A percentile compares a stretch with the other conserved stretches of the same genome.
These are phyloP conservation scores for Musca domestica DNA, from an alignment of 1,140 invertebrate genomes.

Conservation along the genomic window DNA sequence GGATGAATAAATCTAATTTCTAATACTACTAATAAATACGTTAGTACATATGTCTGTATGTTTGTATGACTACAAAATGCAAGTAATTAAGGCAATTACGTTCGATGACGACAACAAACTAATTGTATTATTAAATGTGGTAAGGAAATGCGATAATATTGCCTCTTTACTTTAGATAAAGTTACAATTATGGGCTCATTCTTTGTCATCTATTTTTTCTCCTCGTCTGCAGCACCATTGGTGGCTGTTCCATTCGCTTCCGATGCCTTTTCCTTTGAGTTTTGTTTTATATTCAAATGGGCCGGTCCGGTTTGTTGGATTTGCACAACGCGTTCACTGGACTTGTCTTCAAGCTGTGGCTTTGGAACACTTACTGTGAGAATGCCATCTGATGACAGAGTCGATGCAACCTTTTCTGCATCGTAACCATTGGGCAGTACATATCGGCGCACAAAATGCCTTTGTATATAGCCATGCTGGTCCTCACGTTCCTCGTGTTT, in stretches of 20 bases:
- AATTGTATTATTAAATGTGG: too few relatives aligned
- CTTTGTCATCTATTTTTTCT: constrained; percentile 8
- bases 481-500: constrained; percentile 68
- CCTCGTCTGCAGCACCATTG: constrained; percentile 4
- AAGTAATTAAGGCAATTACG: too few relatives aligned
- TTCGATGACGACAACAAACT: too few relatives aligned
- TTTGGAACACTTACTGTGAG: constrained; percentile 64
- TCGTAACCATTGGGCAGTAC: constrained; percentile 64
- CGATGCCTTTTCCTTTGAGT: constrained; percentile 32
- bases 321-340: constrained; percentile 26
- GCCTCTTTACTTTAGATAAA: too few relatives aligned
- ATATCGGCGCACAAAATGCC: constrained; percentile 71
- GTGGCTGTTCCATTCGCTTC: constrained; percentile 27
- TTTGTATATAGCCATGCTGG: constrained; percentile 58
- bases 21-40: too few relatives aligned
- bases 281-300: constrained; percentile 46
- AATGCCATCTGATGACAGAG: constrained; percentile 70
- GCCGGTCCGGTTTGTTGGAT: constrained; percentile 55
- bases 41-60: too few relatives aligned
- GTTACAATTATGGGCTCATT: too few relatives aligned
- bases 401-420: constrained; percentile 65
- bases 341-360: constrained; percentile 24
- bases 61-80: too few relatives aligned
- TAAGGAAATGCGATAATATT: too few relatives aligned
- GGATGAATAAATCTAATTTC: too few relatives aligned